Evolutionary conservation across 2,888 invertebrate genomes (phyloP).

Genomic region (Hirudinaria manillensis): DNA sequence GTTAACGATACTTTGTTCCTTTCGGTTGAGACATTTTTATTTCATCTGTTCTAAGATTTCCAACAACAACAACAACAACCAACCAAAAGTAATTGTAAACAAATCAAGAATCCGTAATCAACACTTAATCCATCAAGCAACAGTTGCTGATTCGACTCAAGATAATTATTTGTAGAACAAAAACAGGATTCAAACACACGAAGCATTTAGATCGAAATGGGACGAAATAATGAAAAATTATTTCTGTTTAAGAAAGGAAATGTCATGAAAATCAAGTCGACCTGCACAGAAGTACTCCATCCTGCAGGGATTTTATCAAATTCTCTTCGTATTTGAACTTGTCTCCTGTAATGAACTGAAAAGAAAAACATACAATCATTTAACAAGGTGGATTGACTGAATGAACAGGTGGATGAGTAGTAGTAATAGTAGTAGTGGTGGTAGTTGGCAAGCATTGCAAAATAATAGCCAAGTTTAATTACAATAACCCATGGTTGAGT

Average conservation of each 20-base stretch:
- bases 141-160: no score
- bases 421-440: neutral
- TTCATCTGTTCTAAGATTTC: no score
- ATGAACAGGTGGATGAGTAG: neutral
- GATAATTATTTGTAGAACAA: neutral
- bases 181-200: neutral
- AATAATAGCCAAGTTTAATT: no score
- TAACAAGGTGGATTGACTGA: neutral
- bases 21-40: no score
- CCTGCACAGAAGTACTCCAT: conserved; percentile 53
- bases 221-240: neutral
- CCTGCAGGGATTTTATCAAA: conserved; percentile 50
- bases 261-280: conserved; percentile 42
- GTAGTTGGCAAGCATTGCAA: neutral
- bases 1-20: no score
- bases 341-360: conserved; percentile 51
- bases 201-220: neutral
- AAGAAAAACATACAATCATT: neutral
- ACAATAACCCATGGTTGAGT: no score
- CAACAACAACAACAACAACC: no score
- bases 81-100: no score
- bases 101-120: no score
- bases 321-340: conserved; percentile 50
- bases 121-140: no score
- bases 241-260: neutral